Percentiles rank a stretch among this genome's conserved stretches.
Conservation (phyloP, 2,797 vertebrate genomes). For the Spatula versicolor region DNA sequence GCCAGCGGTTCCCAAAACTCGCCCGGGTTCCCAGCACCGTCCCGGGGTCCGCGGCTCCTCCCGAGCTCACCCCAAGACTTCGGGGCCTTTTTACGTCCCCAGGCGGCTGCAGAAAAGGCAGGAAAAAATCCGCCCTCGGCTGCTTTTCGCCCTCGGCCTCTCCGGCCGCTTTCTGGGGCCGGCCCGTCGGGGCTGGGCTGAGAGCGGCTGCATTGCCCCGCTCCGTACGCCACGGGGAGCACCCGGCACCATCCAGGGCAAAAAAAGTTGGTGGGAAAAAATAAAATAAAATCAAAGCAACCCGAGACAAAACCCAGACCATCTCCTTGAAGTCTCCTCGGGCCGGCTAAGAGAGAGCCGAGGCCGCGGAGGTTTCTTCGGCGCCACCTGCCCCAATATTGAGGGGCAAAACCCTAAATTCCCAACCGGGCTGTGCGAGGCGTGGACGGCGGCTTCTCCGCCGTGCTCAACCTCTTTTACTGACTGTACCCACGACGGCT, state of each 20-base stretch:
- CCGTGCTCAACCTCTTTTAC: background rate
- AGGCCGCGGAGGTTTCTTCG: background rate
- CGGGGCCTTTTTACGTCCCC: background rate
- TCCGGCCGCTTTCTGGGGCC: background rate
- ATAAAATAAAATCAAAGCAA: no score
- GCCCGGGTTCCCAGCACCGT: background rate
- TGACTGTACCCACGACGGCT: background rate
- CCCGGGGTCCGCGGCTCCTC: no score
- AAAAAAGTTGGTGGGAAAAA: background rate
- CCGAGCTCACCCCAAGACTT: background rate
- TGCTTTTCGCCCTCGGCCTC: background rate
- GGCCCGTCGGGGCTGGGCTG: background rate
- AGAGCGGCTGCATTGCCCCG: background rate
- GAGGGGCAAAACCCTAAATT: no score
- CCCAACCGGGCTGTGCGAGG: background rate
- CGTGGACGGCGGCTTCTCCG: background rate
- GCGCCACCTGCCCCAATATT: background rate
- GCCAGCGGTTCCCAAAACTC: no score
- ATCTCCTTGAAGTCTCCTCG: background rate
- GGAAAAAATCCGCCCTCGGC: background rate
- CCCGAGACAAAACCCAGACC: accelerated
- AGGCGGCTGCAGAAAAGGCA: background rate
- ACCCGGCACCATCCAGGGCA: background rate
- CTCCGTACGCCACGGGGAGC: background rate
- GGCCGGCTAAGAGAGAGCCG: background rate